Base-by-base conservation (phyloP, 2,888 invertebrate species). In the Chalcis sispes region DNA sequence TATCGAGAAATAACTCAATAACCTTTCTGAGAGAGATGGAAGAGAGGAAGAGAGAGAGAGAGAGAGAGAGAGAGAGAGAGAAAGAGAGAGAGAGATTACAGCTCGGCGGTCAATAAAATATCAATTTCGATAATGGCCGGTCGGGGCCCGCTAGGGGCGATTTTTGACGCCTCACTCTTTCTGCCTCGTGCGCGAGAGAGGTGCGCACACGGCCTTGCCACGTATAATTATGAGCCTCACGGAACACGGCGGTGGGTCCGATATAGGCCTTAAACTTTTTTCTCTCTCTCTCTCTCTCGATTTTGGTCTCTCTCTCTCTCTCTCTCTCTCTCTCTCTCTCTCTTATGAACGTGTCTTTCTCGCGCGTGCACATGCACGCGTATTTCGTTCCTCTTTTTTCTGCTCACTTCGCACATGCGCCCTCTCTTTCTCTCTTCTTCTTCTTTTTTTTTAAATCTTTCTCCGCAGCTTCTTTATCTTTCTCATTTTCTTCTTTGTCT, bases 231-330 rank as follows among this genome's bases (percentile, higher is more conserved):
- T 58, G 72, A 76, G 83, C 81, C 87, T 88, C 87, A 86, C 86
- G 84, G 85, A 87, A 87, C 88, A 85, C 88, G 85, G 88, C 87
- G 88, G 88, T 87, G 87, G 87, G 88, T 88, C 87, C 77, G 69
- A 69, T 69, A 67, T 65, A 46, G 46, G 76, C 48, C 71, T 71
- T 75, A 72, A 72, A 72, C 75, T 64, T 36, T 54, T 58, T 23
- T 50, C 59, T 42, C n/a, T n/a, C 59, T 61, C 42, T 48, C 46
- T 72, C 56, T 25, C 67, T 40, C 52, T n/a, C 50, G 36, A 36
- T 25, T 46, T 46, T 7, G n/a, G n/a, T 27, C 27, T 46, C 65
- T 69, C 48, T 5, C 50, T 40, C 61, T 1, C 20, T 13, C 40
- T 29, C 54, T 25, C 13, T 59, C 46, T 15, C 42, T 13, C 36